Evolutionary conservation across 2,888 invertebrate genomes (phyloP), one percentile per base, ranked within the genome.

Genomic region (Napeogenes inachia): DNA sequence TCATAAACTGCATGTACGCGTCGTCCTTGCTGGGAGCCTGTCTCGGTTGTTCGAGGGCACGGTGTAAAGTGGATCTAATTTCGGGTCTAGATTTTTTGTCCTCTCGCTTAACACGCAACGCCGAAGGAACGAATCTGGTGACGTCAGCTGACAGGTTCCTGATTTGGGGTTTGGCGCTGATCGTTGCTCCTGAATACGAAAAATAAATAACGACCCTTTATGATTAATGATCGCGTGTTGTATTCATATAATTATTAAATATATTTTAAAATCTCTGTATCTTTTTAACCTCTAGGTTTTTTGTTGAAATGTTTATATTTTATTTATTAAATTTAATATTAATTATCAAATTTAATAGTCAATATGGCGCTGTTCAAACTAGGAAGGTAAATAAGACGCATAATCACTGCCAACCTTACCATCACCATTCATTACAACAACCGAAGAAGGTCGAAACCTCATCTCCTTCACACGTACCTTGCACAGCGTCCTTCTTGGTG

Each of bases 1-100:
- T 95, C 98, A 99, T 99, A 81, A 99, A 99, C 83, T 98, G 97
- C 92, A 98, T 95, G 77, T 99, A 99, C 12, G 99, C 99, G 80
- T 99, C 99, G 80, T 99, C 99, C 82, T 99, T 99, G 63, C 96
- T 98, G 0, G 92, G 93, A 3, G 78, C 81, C 65, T 88, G 91
- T 63, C 91, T 90, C 2, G 88, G 87, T 13, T 85, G 71, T 53
- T 92, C 92, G 2, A 91, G 87, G 50, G 91, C 91, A 66, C 92
- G 87, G 13, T 92, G 82, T 21, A 93, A 82, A 13, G 91, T 85
- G 2, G 92, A 87, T 65, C 92, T 91, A 57, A 85, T 77, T 53
- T 90, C 91, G 13, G 92, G 91, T 71, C 92, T 93, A 0, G 82
- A 84, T 71, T 93, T 93, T 73, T 93, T 94, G 77, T 97, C 96